A percentile compares a stretch with the other conserved stretches of the same genome.
These are phyloP conservation scores for Ranitomeya variabilis DNA, from an alignment of 2,113 vertebrate species.

Conservation along the genomic window DNA sequence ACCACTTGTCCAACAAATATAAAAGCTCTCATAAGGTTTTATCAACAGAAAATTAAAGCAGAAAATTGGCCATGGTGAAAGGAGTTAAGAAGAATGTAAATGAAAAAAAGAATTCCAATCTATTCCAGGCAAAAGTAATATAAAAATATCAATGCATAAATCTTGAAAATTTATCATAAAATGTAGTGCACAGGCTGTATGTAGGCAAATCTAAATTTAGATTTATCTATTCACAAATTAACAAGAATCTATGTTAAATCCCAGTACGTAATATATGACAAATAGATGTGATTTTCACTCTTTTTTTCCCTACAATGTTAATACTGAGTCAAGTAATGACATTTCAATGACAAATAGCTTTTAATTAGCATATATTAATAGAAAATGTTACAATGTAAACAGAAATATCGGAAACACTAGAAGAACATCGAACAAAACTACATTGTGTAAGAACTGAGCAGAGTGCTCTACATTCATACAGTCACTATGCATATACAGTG, in stretches of 20 bases:
- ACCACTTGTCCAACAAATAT: too few relatives aligned
- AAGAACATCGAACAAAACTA: background rate
- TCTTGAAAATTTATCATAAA: background rate
- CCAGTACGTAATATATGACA: background rate
- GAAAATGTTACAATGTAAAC: background rate
- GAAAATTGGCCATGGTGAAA: too few relatives aligned
- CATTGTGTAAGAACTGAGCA: background rate
- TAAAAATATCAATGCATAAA: background rate
- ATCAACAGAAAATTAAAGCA: too few relatives aligned
- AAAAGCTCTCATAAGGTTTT: too few relatives aligned
- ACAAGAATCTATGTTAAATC: background rate
- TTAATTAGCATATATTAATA: background rate
- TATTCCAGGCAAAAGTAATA: background rate
- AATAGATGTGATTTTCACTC: background rate
- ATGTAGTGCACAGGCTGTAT: background rate
- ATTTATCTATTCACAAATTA: background rate
- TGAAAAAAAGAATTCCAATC: background rate
- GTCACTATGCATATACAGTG: background rate
- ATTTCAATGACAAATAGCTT: background rate
- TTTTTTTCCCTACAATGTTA: background rate
- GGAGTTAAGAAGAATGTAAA: background rate
- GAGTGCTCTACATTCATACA: background rate
- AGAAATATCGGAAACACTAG: background rate
- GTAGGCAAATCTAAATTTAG: background rate
- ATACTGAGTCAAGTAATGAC: conserved; percentile 4